Evolutionary conservation across 2,113 vertebrate species (phyloP).

Genomic region (Panthera uncia): DNA sequence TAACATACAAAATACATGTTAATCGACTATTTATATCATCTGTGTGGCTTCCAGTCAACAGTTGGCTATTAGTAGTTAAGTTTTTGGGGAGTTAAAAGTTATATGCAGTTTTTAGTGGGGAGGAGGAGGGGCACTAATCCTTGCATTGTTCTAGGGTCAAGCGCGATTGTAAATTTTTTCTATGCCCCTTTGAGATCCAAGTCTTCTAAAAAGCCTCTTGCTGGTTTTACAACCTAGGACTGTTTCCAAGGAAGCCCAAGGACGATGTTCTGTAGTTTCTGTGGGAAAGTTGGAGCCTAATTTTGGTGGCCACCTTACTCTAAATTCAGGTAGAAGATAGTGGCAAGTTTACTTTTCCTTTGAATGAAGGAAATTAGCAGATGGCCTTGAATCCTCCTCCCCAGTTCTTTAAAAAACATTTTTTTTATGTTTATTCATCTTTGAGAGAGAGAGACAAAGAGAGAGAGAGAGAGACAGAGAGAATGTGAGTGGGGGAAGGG

Average conservation of each 20-base stretch:
- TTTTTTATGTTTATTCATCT: no score
- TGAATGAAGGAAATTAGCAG: not conserved
- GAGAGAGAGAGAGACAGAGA: no score
- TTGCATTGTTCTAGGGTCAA: not conserved
- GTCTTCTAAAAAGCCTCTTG: not conserved
- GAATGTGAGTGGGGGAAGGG: no score
- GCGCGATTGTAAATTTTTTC: not conserved
- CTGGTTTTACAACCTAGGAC: not conserved
- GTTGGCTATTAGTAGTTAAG: not conserved
- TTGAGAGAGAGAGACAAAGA: no score
- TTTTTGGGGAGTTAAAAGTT: not conserved
- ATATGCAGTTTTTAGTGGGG: not conserved
- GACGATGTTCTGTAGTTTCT: not conserved
- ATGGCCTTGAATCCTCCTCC: not conserved
- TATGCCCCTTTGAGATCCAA: not conserved
- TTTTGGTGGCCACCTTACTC: not conserved
- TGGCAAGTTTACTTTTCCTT: not conserved
- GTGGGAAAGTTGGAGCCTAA: not conserved
- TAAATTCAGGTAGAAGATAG: not conserved
- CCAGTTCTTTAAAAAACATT: not conserved
- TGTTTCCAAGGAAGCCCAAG: not conserved
- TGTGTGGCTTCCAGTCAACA: not conserved
- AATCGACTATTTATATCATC: not conserved
- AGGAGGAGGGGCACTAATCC: not conserved
- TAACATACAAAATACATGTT: not conserved